Conservation (phyloP, 2,113 vertebrate genomes). For the Grus americana region DNA sequence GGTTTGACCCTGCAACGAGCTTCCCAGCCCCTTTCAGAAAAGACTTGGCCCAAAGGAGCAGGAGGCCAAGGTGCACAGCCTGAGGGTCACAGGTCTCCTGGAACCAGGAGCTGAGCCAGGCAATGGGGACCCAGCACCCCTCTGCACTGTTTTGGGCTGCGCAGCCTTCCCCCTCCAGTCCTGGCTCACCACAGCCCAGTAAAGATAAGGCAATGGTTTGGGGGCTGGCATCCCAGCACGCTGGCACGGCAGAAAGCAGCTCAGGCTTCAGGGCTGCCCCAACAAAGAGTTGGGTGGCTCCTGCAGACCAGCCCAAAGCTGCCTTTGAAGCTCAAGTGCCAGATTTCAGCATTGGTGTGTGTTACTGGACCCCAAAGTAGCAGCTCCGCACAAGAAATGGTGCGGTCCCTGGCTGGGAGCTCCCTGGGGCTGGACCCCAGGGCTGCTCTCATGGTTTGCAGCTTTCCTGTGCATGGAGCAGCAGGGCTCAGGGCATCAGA, state of each 20-base stretch:
- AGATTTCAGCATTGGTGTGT: neutral
- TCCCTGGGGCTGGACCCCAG: neutral
- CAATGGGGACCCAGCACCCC: neutral
- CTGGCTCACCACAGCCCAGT: neutral
- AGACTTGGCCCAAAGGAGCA: accelerated
- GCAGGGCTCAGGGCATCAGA: neutral
- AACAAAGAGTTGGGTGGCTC: neutral
- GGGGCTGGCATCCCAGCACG: accelerated
- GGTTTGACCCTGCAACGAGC: neutral
- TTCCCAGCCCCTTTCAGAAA: neutral
- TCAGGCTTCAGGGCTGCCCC: neutral
- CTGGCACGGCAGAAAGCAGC: neutral
- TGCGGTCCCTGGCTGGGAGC: accelerated
- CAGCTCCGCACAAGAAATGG: neutral
- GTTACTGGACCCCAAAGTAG: neutral
- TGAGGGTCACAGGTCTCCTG: neutral
- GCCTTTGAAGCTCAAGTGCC: neutral
- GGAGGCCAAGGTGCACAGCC: neutral
- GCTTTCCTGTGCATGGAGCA: accelerated
- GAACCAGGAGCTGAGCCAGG: neutral
- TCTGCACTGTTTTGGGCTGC: neutral
- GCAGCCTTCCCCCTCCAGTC: neutral
- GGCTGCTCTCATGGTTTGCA: neutral
- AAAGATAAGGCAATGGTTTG: neutral
- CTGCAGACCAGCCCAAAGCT: neutral